Evolutionary conservation across 2,888 invertebrate species (phyloP).

Genomic region (Axea sp.): DNA sequence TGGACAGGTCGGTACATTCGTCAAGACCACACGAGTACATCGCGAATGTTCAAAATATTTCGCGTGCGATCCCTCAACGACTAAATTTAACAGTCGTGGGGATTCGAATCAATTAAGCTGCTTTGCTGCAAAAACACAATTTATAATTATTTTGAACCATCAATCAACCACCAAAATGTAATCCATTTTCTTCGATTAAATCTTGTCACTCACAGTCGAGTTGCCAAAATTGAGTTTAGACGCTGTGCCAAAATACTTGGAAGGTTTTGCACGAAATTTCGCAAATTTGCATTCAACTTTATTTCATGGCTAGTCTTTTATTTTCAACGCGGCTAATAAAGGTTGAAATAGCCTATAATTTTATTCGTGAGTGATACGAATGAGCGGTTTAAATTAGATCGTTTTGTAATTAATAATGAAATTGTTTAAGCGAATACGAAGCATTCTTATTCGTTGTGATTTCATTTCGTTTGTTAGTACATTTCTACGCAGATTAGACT

Average conservation of each 20-base stretch:
- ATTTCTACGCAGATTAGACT: too few relatives aligned
- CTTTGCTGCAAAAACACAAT: not conserved
- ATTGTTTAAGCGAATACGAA: too few relatives aligned
- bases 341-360: too few relatives aligned
- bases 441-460: too few relatives aligned
- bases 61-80: not conserved
- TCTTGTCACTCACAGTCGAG: conserved; percentile 23
- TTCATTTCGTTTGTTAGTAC: too few relatives aligned
- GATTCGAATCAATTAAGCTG: conserved; percentile 17
- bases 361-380: too few relatives aligned
- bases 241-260: conserved; percentile 10
- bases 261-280: conserved; percentile 19
- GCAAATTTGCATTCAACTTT: conserved; percentile 12
- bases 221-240: conserved; percentile 9
- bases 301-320: conserved; percentile 6
- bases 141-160: conserved; percentile 19
- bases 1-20: conserved; percentile 20
- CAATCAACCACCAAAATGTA: conserved; percentile 1
- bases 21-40: conserved; percentile 12
- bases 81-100: conserved; percentile 24
- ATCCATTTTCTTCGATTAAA: conserved; percentile 45
- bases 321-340: too few relatives aligned
- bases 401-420: too few relatives aligned
- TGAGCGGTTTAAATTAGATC: too few relatives aligned
- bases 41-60: conserved; percentile 24